A percentile compares a stretch with the other conserved stretches of the same genome.
Conservation (phyloP, 2,113 vertebrate genomes). For the Pedionomus torquatus region DNA sequence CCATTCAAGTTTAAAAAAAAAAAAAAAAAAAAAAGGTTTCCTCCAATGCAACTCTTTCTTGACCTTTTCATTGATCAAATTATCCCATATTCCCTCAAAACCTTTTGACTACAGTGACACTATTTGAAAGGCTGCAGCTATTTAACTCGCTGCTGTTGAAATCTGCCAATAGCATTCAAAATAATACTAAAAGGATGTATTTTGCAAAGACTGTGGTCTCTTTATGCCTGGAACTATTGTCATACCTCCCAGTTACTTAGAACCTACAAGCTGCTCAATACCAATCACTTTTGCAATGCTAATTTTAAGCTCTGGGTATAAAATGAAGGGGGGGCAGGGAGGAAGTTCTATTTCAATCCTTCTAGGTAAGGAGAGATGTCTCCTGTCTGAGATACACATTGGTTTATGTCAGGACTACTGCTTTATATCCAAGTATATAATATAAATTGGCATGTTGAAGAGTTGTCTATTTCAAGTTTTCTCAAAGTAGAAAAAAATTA, state of each 20-base stretch:
- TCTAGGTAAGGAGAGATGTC: not conserved
- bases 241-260: not conserved
- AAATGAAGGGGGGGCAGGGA: rapidly evolving
- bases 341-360: not conserved
- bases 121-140: slow-evolving; percentile 45
- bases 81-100: slow-evolving; percentile 35
- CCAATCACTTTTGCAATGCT: not conserved
- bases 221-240: not conserved
- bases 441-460: not conserved
- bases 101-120: slow-evolving; percentile 40
- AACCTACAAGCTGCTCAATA: not conserved
- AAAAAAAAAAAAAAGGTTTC: not conserved
- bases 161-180: slow-evolving; percentile 13
- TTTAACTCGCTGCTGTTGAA: slow-evolving; percentile 23
- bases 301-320: not conserved
- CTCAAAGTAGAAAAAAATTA: not conserved
- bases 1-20: not conserved
- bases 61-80: slow-evolving; percentile 59
- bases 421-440: not conserved
- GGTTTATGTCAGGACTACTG: not conserved
- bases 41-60: not conserved
- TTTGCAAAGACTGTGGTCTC: not conserved
- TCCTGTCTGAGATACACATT: not conserved
- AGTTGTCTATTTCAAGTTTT: not conserved
- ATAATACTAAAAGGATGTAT: not conserved